Percentiles rank a stretch among this genome's conserved stretches.
These are phyloP conservation scores for Mythimna albipuncta DNA, from an alignment of 2,888 invertebrate species.

Conservation along the genomic window DNA sequence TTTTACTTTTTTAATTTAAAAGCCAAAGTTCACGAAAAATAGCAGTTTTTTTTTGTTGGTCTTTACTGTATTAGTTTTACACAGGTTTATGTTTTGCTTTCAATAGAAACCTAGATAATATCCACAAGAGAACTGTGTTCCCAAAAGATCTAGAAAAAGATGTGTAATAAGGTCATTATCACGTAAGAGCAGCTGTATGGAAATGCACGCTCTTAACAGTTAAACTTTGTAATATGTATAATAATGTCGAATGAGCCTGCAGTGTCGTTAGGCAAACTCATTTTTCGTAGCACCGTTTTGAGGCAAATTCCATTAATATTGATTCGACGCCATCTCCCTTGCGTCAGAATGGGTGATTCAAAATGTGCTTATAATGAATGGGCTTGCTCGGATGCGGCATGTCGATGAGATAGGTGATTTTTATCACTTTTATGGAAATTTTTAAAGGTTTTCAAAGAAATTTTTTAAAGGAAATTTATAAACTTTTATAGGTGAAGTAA, in stretches of 20 bases:
- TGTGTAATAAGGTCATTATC: too few species aligned
- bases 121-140: too few species aligned
- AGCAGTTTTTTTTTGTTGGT: too few species aligned
- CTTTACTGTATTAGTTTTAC: too few species aligned
- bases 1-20: too few species aligned
- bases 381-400: slow-evolving; percentile 34
- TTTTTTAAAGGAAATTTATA: too few species aligned
- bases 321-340: slow-evolving; percentile 36
- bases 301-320: slow-evolving; percentile 57
- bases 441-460: too few species aligned
- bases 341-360: slow-evolving; percentile 10
- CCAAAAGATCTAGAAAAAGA: too few species aligned
- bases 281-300: slow-evolving; percentile 47
- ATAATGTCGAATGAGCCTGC: slow-evolving; percentile 14
- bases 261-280: slow-evolving; percentile 18
- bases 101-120: too few species aligned
- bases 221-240: slow-evolving; percentile 7
- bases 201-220: background rate
- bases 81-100: too few species aligned
- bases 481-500: background rate
- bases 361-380: slow-evolving; percentile 38
- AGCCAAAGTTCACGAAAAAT: too few species aligned
- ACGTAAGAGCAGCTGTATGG: too few species aligned
- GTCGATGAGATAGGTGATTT: slow-evolving; percentile 23
- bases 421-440: slow-evolving; percentile 20